These are phyloP conservation scores for Eumerus sabulonum DNA, from an alignment of 2,888 invertebrate genomes.

Conservation along the genomic window DNA sequence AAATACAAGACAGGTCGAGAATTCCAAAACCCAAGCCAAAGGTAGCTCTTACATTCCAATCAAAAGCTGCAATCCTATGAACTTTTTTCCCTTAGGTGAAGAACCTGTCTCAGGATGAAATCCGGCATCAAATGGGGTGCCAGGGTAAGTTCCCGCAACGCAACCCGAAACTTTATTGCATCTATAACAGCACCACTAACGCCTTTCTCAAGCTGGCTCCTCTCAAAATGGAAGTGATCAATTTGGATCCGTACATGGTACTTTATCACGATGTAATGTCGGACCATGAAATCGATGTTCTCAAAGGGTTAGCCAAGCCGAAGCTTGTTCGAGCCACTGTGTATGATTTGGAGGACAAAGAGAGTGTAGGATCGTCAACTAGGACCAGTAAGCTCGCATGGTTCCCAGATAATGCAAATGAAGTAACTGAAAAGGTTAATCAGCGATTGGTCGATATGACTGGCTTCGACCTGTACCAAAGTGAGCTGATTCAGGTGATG, in stretches of 20 bases:
- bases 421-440: conserved; percentile 71
- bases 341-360: conserved; percentile 41
- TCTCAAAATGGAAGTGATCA: conserved; percentile 74
- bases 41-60: not conserved
- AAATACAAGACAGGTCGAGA: conserved; percentile 25
- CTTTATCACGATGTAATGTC: conserved; percentile 74
- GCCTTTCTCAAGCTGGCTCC: conserved; percentile 74
- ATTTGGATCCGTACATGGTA: conserved; percentile 74
- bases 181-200: conserved; percentile 74
- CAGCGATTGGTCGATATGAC: conserved; percentile 74
- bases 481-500: conserved; percentile 76
- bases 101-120: not conserved
- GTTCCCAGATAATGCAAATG: conserved; percentile 71
- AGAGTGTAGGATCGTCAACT: conserved; percentile 62
- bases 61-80: not conserved
- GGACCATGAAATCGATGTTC: conserved; percentile 72
- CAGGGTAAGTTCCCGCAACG: conserved; percentile 71
- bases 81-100: not conserved
- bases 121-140: conserved; percentile 71
- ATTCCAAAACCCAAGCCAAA: not conserved
- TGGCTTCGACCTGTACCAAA: conserved; percentile 71
- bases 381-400: conserved; percentile 76
- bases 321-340: conserved; percentile 73
- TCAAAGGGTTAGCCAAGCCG: conserved; percentile 72
- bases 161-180: conserved; percentile 69